These are phyloP conservation scores for Apodemia mormo DNA, from an alignment of 2,888 invertebrate species.

Conservation along the genomic window DNA sequence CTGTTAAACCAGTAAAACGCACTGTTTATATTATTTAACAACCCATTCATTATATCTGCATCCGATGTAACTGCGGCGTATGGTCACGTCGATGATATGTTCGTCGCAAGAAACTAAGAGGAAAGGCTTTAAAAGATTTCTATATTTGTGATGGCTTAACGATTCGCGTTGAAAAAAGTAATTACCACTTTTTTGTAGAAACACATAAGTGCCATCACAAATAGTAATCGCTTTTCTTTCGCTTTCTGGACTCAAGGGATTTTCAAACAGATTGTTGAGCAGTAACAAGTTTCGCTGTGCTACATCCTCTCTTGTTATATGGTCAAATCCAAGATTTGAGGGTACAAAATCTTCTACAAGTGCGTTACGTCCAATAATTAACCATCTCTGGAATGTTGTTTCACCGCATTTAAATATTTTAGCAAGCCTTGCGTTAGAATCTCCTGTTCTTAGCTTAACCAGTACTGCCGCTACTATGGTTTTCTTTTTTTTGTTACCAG, in stretches of 20 bases:
- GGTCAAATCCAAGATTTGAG: constrained; percentile 18
- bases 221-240: constrained; percentile 25
- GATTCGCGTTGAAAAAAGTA: constrained; percentile 16
- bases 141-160: constrained; percentile 21
- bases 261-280: constrained; percentile 21
- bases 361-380: constrained; percentile 11
- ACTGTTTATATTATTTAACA: neutral
- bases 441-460: constrained; percentile 21
- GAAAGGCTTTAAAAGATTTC: constrained; percentile 18
- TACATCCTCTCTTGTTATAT: constrained; percentile 23
- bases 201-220: constrained; percentile 24
- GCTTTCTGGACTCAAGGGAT: constrained; percentile 19
- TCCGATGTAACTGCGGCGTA: neutral
- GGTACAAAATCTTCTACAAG: constrained; percentile 20
- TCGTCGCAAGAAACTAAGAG: constrained; percentile 20
- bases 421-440: constrained; percentile 24
- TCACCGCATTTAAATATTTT: constrained; percentile 25
- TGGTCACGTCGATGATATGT: constrained; percentile 20
- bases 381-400: constrained; percentile 24
- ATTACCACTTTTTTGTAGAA: constrained; percentile 23
- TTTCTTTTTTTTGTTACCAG: neutral
- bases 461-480: constrained; percentile 20
- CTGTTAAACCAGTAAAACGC: neutral
- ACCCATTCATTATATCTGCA: neutral
- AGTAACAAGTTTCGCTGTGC: constrained; percentile 23